Evolutionary conservation across 2,888 invertebrate genomes (phyloP).

Genomic region (Fragum sueziense): DNA sequence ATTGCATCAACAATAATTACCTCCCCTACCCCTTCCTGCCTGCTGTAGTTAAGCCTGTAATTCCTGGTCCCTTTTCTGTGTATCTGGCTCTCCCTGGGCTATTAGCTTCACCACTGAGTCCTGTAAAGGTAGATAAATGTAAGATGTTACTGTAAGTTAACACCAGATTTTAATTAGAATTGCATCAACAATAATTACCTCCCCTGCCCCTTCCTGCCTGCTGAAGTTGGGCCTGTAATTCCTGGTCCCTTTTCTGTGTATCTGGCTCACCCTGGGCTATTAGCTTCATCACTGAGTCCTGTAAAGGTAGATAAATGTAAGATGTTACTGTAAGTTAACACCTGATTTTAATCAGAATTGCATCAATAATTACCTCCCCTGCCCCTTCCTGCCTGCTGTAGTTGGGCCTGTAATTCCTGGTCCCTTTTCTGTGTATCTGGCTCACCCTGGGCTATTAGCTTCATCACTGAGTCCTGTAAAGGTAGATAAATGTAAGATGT

Average conservation of each 20-base stretch:
- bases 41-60: not conserved
- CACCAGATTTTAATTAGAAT: no score
- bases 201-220: not conserved
- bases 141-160: no score
- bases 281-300: slow-evolving; percentile 41
- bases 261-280: slow-evolving; percentile 39
- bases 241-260: slow-evolving; percentile 15
- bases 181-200: no score
- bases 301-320: no score
- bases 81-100: slow-evolving; percentile 37
- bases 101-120: slow-evolving; percentile 36
- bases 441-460: slow-evolving; percentile 33
- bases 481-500: no score
- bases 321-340: no score
- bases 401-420: not conserved
- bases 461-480: slow-evolving; percentile 35
- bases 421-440: slow-evolving; percentile 33
- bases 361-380: not conserved
- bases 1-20: no score
- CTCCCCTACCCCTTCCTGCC: not conserved
- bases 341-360: no score
- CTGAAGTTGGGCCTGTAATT: not conserved
- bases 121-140: slow-evolving; percentile 16
- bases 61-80: slow-evolving; percentile 15
- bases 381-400: not conserved